Conservation (phyloP, 2,888 invertebrate species). For the Nemotelus nigrinus region DNA sequence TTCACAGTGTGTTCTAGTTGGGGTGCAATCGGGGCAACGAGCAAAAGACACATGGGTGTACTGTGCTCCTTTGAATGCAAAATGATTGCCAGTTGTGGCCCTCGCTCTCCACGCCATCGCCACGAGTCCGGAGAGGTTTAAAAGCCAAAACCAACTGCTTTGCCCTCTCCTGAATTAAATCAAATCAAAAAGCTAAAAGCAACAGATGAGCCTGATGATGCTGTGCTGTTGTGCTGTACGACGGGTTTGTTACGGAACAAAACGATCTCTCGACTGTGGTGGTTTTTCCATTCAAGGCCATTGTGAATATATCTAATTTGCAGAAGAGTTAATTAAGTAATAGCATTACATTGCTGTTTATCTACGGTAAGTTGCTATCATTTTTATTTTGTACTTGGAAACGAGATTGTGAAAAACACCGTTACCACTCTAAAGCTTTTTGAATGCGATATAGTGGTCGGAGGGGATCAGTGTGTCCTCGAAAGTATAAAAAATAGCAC, state of each 20-base stretch:
- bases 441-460: too few relatives aligned
- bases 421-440: too few relatives aligned
- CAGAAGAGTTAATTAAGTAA: slow-evolving; percentile 43
- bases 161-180: slow-evolving; percentile 33
- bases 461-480: too few relatives aligned
- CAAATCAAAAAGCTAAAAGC: slow-evolving; percentile 47
- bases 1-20: slow-evolving; percentile 13
- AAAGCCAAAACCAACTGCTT: slow-evolving; percentile 39
- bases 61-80: slow-evolving; percentile 27
- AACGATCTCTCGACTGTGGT: slow-evolving; percentile 31
- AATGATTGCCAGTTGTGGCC: slow-evolving; percentile 31
- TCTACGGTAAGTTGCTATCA: too few relatives aligned
- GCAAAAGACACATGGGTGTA: slow-evolving; percentile 20
- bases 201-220: slow-evolving; percentile 42
- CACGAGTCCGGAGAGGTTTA: neutral
- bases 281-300: slow-evolving; percentile 36
- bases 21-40: slow-evolving; percentile 7
- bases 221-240: neutral
- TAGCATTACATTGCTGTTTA: slow-evolving; percentile 16
- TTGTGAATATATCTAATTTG: slow-evolving; percentile 40
- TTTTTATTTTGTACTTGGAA: too few relatives aligned
- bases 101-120: neutral
- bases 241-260: slow-evolving; percentile 1
- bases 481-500: too few relatives aligned
- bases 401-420: too few relatives aligned